Percentiles rank a stretch among this genome's conserved stretches.
Evolutionary conservation across 2,797 vertebrate genomes (phyloP).

Genomic region (Psittacula derbiana): DNA sequence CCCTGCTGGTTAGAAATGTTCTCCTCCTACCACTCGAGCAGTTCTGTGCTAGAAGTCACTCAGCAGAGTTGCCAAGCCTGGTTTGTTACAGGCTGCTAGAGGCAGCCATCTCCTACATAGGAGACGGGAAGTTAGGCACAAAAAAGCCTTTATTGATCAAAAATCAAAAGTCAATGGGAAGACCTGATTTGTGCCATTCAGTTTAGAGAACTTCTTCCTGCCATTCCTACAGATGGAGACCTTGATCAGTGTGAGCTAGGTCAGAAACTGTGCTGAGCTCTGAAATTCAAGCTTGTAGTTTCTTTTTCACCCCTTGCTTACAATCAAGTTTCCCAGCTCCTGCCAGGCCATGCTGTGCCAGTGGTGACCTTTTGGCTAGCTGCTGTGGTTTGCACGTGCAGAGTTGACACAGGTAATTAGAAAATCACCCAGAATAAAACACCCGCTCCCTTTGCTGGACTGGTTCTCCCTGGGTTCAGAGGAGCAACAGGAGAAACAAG

Average conservation of each 20-base stretch:
- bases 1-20: neutral
- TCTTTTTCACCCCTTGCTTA: neutral
- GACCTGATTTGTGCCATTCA: neutral
- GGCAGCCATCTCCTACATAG: neutral
- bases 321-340: neutral
- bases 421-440: neutral
- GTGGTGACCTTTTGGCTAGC: neutral
- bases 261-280: neutral
- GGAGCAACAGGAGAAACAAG: neutral
- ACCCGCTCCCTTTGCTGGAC: slow-evolving; percentile 19
- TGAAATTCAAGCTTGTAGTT: neutral
- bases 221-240: neutral
- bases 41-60: neutral
- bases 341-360: neutral
- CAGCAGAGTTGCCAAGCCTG: neutral
- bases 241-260: neutral
- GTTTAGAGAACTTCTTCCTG: neutral
- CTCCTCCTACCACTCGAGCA: accelerated
- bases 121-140: neutral
- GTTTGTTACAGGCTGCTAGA: neutral
- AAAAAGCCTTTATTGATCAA: neutral
- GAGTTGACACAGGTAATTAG: neutral
- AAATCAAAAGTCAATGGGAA: neutral
- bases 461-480: slow-evolving; percentile 8
- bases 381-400: neutral